Base-by-base conservation (phyloP, 2,888 invertebrate species). In the Luffia ferchaultella region DNA sequence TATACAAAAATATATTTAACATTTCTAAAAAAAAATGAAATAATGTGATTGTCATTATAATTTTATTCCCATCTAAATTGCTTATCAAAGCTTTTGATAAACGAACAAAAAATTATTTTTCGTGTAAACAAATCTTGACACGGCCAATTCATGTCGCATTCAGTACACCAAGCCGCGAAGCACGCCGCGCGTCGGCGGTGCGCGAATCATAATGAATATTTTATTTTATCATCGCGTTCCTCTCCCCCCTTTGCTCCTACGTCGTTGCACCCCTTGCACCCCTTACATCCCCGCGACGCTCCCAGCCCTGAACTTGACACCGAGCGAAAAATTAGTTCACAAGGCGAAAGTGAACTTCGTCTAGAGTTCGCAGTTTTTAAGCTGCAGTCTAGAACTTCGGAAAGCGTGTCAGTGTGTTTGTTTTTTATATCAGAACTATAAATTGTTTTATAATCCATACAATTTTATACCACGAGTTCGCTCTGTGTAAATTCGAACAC, bases 301-400 rank as follows among this genome's bases (percentile, higher is more conserved):
- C 65, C 57, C 57, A 75, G 71, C 78, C 78, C 63, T 83, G 82
- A 83, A 82, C 82, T 82, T 83, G 83, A 83, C 82, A 82, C 79
- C 73, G 73, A 73, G 70, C 72, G 79, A 82, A 83, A 83, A 83
- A 82, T 82, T 82, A 80, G 82, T 82, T 82, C 82, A 80, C 76
- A 76, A 78, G 75, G 78, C 72, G 80, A 80, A 78, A 79, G 79
- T 78, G 79, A 80, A 83, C 73, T 80, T 80, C 74, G 76, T 73
- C 75, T 76, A 67, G 77, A 79, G 73, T 79, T 78, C 74, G 77
- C 80, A 79, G 72, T 80, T 80, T 82, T 79, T 79, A 76, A 78
- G 63, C 65, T 71, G 48, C 18, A 30, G 30, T 30, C 30, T 30
- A 30, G 30, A 30, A 3, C 12, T 3, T 3, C 30, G 30, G 30